These are phyloP conservation scores for Noctua janthe DNA, from an alignment of 2,888 invertebrate genomes.

Conservation along the genomic window DNA sequence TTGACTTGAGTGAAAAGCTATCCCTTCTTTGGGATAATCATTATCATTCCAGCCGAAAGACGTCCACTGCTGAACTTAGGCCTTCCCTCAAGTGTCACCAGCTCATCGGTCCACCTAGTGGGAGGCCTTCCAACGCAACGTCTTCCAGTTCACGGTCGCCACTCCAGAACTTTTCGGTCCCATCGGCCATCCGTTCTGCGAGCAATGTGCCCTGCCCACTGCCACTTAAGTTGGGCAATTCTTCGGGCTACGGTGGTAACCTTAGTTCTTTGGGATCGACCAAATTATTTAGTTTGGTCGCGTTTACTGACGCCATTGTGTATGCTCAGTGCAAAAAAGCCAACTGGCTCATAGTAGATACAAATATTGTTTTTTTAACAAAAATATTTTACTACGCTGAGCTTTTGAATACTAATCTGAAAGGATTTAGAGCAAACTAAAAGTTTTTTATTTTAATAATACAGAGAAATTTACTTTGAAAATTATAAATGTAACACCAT, in stretches of 20 bases:
- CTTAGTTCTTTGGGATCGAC: neutral
- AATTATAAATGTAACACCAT: neutral
- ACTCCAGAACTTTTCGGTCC: no score
- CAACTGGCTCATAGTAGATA: no score
- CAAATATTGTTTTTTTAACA: neutral
- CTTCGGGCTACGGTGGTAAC: no score
- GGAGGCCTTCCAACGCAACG: no score
- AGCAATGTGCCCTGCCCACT: no score
- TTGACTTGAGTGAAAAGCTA: conserved; percentile 11
- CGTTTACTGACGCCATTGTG: neutral
- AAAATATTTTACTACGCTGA: neutral
- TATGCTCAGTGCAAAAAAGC: neutral
- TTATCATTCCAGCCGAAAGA: no score
- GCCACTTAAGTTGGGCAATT: no score
- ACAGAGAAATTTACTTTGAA: neutral
- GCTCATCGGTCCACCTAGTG: no score
- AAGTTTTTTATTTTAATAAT: neutral
- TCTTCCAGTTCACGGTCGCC: no score
- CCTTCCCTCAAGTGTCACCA: no score
- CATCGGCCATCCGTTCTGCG: no score
- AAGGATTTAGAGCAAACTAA: neutral
- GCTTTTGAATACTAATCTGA: neutral
- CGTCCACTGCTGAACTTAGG: no score
- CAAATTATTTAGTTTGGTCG: neutral
- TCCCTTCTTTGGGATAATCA: neutral